phyloP scores from a whole-genome alignment of 1,140 invertebrate species.

The Drosophila obscura region DNA sequence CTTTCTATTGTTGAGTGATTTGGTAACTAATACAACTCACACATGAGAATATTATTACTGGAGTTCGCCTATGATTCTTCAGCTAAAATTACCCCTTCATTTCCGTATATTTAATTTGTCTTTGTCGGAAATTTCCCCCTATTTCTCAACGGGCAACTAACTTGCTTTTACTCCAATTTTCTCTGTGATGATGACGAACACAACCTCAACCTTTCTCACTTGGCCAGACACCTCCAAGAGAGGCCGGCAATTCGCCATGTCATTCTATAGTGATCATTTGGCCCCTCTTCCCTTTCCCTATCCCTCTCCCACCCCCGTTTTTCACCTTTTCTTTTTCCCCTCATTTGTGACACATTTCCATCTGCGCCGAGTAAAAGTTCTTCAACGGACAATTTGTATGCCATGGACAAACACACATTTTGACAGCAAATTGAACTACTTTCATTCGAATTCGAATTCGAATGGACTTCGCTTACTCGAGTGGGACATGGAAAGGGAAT shows the following conservation, averaged over 20 bases:
- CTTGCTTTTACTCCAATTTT: conserved; percentile 44
- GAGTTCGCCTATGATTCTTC: neutral
- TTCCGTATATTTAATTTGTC: conserved; percentile 63
- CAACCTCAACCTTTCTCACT: conserved; percentile 78
- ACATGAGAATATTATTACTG: too few relatives aligned
- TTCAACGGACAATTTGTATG: conserved; percentile 68
- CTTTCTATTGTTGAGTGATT: too few relatives aligned
- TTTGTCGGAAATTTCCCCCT: conserved; percentile 48
- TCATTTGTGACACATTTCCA: conserved; percentile 70
- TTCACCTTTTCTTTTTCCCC: conserved; percentile 19
- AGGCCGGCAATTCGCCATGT: conserved; percentile 61
- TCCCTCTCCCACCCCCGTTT: neutral
- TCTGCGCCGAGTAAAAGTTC: conserved; percentile 60
- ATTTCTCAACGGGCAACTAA: conserved; percentile 27
- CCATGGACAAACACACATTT: conserved; percentile 61
- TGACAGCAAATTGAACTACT: conserved; percentile 70
- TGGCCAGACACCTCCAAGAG: conserved; percentile 23
- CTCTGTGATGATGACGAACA: conserved; percentile 58
- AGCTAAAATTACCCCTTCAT: conserved; percentile 32
- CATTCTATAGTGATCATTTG: conserved; percentile 61
- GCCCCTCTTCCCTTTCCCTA: conserved; percentile 4
- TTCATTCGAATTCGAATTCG: conserved; percentile 50
- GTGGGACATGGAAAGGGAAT: neutral
- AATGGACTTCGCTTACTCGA: neutral
- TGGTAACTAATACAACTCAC: too few relatives aligned